Evolutionary conservation across 1,140 invertebrate genomes (phyloP), one percentile per base, ranked within the genome.

Genomic region (Arctopsyche grandis): DNA sequence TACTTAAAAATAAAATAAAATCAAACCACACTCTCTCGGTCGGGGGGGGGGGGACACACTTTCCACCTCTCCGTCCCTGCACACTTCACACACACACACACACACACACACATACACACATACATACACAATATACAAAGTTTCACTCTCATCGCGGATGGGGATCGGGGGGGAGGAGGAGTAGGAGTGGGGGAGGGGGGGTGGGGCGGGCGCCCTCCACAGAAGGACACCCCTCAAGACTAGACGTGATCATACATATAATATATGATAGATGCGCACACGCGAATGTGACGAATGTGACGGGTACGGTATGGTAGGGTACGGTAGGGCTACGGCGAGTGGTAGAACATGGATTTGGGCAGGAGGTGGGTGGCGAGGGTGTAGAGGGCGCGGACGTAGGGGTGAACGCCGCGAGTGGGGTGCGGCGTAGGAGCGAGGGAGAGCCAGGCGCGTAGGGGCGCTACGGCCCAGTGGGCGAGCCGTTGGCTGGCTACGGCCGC

Each of bases 331-430:
- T 52, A 52, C 1, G 12, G 16, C 12, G n/a, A 26, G 58, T 83
- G 80, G 83, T 88, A 89, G 76, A 85, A 85, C 79, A 88, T 88
- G 0, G 85, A 86, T 0, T 86, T 83, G n/a, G 95, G 94, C 38
- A 96, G 84, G 4, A 96, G 85, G 81, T 90, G 91, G 46, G 91
- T 89, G 5, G 93, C 93, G 12, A 96, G 81, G 24, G 89, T 86
- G 84, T 96, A 97, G 9, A 98, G 88, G 10, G 93, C 86, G 69
- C 91, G 91, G 9, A 96, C 94, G 87, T 98, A 98, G 94, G 95
- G 96, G 84, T 97, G 95, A 1, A 97, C 90, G 16, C 96, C 96
- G 38, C 78, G 86, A 66, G 80, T 83, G n/a, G 69, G 84, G 76
- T 16, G 14, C 52, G 69, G 22, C 24, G 7, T n/a, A 69, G 69